Evolutionary conservation across 2,888 invertebrate genomes (phyloP), one percentile per base, ranked within the genome.

Genomic region (Himalopsyche kuldschensis): DNA sequence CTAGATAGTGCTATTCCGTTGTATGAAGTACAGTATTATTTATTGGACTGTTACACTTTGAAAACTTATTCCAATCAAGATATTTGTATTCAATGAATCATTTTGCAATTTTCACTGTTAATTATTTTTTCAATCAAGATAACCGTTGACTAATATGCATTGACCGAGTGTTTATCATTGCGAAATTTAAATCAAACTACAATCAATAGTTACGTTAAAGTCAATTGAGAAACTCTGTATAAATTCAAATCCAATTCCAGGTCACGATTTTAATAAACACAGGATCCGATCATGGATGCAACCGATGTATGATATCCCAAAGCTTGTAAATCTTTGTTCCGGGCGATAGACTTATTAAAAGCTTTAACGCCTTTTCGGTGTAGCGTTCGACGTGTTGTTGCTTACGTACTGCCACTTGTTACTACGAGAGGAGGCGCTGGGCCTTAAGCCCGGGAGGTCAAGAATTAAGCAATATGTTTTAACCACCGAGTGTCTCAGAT

Each of bases 301-400:
- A 15, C 4, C 69, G 27, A 69, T 69, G 69, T 69, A 27, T 69
- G 69, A 69, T 69, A 27, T 69, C 27, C 69, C 69, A 69, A 27
- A 8, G 69, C 69, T 69, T 69, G 69, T 69, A 69, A 69, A 69
- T 69, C 69, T 69, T 69, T 69, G 69, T 69, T 69, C 24, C 69
- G 69, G 69, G 69, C 30, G 27, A 69, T 69, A 69, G 69, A 69
- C 24, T 27, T 27, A 69, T 69, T 69, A 8, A 27, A 69, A 69
- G 11, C 30, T 30, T 79, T 79, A 80, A 81, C 85, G 81, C 85
- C 83, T 78, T 77, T 85, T 85, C 83, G 69, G 78, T 85, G 83
- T 85, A 31, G 32, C 41, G 27, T 2, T 27, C 69, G 27, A 69
- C 69, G 69, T 69, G 69, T 69, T 69, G 30, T 69, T 69, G 24